These are phyloP conservation scores for Acholoe squamosa DNA, from an alignment of 2,888 invertebrate genomes.

Conservation along the genomic window DNA sequence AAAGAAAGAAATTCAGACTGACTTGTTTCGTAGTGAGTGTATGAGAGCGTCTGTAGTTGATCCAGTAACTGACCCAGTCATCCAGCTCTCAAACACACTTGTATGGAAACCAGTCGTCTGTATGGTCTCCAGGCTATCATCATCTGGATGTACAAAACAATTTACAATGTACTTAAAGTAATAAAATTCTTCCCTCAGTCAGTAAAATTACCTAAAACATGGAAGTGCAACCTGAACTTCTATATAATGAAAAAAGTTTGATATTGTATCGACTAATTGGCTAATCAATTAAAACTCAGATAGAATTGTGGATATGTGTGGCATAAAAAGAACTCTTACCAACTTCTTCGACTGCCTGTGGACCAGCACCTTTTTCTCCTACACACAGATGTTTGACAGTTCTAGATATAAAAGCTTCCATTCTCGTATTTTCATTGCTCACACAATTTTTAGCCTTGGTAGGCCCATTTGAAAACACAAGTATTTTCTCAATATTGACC, in stretches of 20 bases:
- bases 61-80: slow-evolving; percentile 7
- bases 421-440: not conserved
- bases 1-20: too few species aligned
- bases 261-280: too few species aligned
- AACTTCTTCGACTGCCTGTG: too few species aligned
- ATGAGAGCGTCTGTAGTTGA: not conserved
- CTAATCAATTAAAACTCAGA: too few species aligned
- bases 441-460: not conserved
- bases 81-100: not conserved
- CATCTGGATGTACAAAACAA: not conserved
- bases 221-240: too few species aligned
- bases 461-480: not conserved
- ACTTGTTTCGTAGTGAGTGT: slow-evolving; percentile 25
- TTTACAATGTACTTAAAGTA: too few species aligned
- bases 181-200: too few species aligned
- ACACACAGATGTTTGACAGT: not conserved
- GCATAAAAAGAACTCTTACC: too few species aligned
- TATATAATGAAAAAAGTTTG: too few species aligned
- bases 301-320: too few species aligned
- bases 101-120: not conserved
- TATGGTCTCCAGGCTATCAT: not conserved
- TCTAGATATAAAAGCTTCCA: not conserved
- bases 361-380: not conserved
- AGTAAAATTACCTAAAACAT: too few species aligned
- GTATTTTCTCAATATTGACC: not conserved